Conservation (phyloP, 2,888 invertebrate genomes). For the Leptopilina drosophilae region DNA sequence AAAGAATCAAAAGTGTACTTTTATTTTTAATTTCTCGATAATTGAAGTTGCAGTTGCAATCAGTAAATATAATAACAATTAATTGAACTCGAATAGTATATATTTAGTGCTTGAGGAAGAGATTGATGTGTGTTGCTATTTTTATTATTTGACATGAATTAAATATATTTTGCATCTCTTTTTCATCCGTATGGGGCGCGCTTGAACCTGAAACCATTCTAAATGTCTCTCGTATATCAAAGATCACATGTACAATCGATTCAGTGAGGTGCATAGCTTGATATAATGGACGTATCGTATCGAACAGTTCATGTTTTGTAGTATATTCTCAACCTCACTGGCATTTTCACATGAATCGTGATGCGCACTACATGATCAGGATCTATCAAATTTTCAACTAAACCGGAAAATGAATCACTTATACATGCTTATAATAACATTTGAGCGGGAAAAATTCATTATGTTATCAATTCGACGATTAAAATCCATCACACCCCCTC, state of each 20-base stretch:
- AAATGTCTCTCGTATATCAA: slow-evolving; percentile 49
- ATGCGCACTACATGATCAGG: background rate
- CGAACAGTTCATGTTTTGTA: background rate
- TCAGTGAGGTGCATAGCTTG: slow-evolving; percentile 14
- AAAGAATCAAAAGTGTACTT: too few species aligned
- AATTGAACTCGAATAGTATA: too few species aligned
- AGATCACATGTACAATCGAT: slow-evolving; percentile 42
- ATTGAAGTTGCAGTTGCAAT: too few species aligned
- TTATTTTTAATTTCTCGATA: too few species aligned
- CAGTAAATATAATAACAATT: too few species aligned
- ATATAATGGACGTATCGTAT: slow-evolving; percentile 17
- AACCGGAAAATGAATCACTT: slow-evolving; percentile 21
- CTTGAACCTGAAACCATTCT: slow-evolving; percentile 48
- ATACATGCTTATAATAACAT: background rate
- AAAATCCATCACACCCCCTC: background rate
- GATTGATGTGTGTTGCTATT: too few species aligned
- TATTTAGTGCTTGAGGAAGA: too few species aligned
- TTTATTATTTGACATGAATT: too few species aligned
- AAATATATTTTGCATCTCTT: too few species aligned
- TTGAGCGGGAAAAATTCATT: slow-evolving; percentile 2
- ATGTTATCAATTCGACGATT: background rate
- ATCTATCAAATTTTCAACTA: background rate
- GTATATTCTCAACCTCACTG: background rate
- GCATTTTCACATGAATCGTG: background rate
- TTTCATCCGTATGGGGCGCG: slow-evolving; percentile 22